A percentile compares a stretch with the other conserved stretches of the same genome.
Evolutionary conservation across 2,113 vertebrate genomes (phyloP).

Genomic region (Thinocorus orbignyianus): DNA sequence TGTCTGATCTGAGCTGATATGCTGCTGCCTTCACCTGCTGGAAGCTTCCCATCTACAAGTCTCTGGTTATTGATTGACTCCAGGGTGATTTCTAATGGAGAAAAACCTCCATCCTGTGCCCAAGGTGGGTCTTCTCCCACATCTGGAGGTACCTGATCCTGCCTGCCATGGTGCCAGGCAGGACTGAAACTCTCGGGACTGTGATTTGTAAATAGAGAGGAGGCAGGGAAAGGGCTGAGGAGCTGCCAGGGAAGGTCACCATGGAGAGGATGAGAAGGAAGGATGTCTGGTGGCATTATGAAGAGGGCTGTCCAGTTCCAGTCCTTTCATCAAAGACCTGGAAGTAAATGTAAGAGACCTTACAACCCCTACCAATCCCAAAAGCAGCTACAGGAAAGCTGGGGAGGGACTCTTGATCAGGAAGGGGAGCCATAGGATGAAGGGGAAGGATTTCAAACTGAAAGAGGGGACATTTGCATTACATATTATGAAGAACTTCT

Average conservation of each 20-base stretch:
- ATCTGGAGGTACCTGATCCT: not conserved
- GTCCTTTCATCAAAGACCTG: not conserved
- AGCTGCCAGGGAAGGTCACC: not conserved
- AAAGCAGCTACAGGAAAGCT: not conserved
- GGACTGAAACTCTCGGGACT: not conserved
- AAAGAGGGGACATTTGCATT: not conserved
- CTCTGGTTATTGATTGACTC: not conserved
- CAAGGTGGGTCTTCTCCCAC: not conserved
- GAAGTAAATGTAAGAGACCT: not conserved
- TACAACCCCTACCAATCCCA: not conserved
- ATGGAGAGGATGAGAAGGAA: not conserved
- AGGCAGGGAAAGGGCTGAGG: not conserved
- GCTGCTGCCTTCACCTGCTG: not conserved
- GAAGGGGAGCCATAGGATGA: not conserved
- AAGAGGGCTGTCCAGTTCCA: not conserved
- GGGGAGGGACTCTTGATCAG: not conserved
- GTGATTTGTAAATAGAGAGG: not conserved
- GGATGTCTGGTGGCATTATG: not conserved
- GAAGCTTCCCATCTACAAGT: not conserved
- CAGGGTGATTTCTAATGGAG: not conserved
- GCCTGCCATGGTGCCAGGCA: not conserved
- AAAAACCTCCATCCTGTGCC: not conserved
- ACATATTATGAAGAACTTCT: not conserved
- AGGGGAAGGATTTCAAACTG: not conserved
- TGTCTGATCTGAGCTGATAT: not conserved